Conservation (phyloP, 2,113 vertebrate species). For the Nothoprocta pentlandii region DNA sequence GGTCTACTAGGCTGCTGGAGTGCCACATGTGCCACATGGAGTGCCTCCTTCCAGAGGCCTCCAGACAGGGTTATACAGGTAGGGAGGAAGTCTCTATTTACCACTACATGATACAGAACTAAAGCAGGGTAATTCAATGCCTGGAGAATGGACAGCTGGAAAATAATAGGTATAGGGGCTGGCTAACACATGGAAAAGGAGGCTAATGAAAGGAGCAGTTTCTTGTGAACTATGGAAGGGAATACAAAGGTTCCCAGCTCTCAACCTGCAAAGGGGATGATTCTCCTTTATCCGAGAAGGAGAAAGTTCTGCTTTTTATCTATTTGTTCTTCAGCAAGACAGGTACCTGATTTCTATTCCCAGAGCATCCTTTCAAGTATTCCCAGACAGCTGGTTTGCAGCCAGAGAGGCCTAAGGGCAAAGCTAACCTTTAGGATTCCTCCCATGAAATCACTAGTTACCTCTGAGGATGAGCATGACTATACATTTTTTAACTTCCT, state of each 20-base stretch:
- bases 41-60: background rate
- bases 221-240: background rate
- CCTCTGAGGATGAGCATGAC: background rate
- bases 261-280: background rate
- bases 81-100: background rate
- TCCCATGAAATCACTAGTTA: background rate
- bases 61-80: background rate
- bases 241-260: background rate
- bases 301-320: background rate
- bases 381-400: rapidly evolving
- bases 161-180: background rate
- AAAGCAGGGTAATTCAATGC: background rate
- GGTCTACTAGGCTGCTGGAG: background rate
- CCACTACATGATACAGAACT: background rate
- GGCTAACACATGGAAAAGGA: background rate
- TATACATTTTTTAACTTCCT: background rate
- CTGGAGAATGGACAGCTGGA: background rate
- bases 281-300: background rate
- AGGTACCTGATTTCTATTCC: background rate
- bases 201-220: background rate
- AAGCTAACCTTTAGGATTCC: background rate
- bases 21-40: background rate
- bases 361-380: background rate
- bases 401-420: background rate
- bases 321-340: background rate